A percentile compares a stretch with the other conserved stretches of the same genome.
Conservation (phyloP, 1,140 invertebrate genomes). For the Cryptotermes secundus region DNA sequence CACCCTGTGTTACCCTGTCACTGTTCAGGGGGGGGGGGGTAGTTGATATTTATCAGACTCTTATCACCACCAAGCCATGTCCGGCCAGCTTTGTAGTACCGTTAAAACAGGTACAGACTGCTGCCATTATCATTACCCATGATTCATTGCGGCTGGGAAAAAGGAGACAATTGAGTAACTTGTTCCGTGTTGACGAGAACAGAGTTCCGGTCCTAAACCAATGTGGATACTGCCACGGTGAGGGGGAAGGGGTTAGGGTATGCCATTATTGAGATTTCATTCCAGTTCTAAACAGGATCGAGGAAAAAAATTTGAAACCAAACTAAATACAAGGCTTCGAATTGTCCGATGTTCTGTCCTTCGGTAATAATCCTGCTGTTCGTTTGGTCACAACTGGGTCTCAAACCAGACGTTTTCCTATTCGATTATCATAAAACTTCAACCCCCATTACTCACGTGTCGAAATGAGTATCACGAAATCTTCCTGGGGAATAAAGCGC, state of each 20-base stretch:
- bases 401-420: too few relatives aligned
- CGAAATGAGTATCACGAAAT: too few relatives aligned
- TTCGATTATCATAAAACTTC: too few relatives aligned
- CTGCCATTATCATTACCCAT: slow-evolving; percentile 11
- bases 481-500: too few relatives aligned
- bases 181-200: slow-evolving; percentile 14
- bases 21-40: neutral
- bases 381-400: too few relatives aligned
- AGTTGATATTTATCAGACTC: neutral
- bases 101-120: slow-evolving; percentile 7
- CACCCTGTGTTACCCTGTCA: neutral
- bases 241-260: neutral
- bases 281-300: neutral
- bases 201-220: neutral
- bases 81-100: neutral
- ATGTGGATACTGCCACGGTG: neutral
- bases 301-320: neutral
- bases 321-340: too few relatives aligned
- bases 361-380: too few relatives aligned
- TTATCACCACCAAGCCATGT: slow-evolving; percentile 15
- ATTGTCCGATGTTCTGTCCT: too few relatives aligned
- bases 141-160: slow-evolving; percentile 13
- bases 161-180: slow-evolving; percentile 16
- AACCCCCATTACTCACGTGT: too few relatives aligned
- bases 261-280: neutral